Percentiles rank a stretch among this genome's conserved stretches.
Conservation (phyloP, 2,797 vertebrate genomes). For the Pelochelys cantorii region DNA sequence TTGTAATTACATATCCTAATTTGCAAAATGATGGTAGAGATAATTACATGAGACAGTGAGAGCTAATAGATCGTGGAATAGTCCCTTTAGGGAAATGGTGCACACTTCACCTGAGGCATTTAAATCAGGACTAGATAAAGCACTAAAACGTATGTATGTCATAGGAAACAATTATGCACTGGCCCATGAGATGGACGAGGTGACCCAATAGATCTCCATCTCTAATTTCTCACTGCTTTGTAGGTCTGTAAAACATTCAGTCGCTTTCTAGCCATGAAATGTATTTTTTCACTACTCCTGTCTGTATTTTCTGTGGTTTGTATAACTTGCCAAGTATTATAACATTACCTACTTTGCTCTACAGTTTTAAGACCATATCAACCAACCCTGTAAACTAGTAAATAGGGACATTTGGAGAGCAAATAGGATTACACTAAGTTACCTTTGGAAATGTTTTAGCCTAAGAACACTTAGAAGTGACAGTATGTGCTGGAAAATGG, state of each 20-base stretch:
- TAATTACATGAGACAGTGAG: conserved; percentile 25
- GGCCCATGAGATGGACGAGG: not conserved
- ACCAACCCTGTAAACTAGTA: not conserved
- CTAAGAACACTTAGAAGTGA: not conserved
- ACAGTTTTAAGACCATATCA: conserved; percentile 40
- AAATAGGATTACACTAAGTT: not conserved
- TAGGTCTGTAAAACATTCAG: conserved; percentile 37
- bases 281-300: conserved; percentile 2
- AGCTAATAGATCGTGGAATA: conserved; percentile 22
- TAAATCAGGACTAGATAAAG: conserved; percentile 29
- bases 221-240: conserved; percentile 40
- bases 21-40: conserved; percentile 36
- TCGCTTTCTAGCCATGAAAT: conserved; percentile 15
- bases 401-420: conserved; percentile 49
- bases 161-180: not conserved
- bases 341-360: conserved; percentile 60
- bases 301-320: conserved; percentile 39
- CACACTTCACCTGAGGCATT: not conserved
- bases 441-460: conserved; percentile 32
- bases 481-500: not conserved
- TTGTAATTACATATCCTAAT: conserved; percentile 27
- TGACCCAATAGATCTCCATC: conserved; percentile 26
- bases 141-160: conserved; percentile 23
- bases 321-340: conserved; percentile 58
- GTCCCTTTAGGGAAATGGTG: not conserved